Conservation (phyloP, 2,113 vertebrate species). For the Ramphastos sulfuratus region DNA sequence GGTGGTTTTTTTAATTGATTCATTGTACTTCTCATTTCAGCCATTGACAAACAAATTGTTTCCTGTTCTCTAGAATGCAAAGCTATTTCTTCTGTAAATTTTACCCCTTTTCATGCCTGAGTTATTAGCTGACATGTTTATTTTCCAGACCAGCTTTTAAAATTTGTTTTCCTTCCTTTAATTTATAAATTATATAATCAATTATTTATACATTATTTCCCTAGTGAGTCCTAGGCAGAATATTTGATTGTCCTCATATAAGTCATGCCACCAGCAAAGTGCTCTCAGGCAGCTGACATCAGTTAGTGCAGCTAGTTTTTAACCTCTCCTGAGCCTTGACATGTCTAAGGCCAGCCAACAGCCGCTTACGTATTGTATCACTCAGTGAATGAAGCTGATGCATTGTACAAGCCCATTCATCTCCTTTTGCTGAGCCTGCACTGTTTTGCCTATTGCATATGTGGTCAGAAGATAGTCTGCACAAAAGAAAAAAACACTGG, state of each 20-base stretch:
- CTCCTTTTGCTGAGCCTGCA: conserved; percentile 41
- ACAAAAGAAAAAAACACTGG: neutral
- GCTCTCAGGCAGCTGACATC: conserved; percentile 52
- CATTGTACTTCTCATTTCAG: neutral
- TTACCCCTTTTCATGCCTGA: neutral
- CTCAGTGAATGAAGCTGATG: neutral
- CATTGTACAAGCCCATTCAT: neutral
- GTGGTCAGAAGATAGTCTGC: neutral
- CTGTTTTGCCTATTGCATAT: neutral
- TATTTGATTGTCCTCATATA: conserved; percentile 58
- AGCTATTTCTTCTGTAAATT: neutral
- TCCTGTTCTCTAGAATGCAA: conserved; percentile 15
- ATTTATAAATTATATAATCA: conserved; percentile 73
- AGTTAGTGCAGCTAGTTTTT: conserved; percentile 15
- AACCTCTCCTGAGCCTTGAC: conserved; percentile 17
- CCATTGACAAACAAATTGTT: neutral
- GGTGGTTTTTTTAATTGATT: neutral
- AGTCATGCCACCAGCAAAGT: conserved; percentile 38
- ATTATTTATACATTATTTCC: conserved; percentile 74
- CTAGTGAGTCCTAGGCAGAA: conserved; percentile 51
- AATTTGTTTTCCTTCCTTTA: conserved; percentile 68
- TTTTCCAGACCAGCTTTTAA: conserved; percentile 64
- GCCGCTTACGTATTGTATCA: neutral
- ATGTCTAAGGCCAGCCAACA: neutral
- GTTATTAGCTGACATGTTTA: conserved; percentile 55